Base-by-base conservation (phyloP, 2,888 invertebrate species). In the Drosophila stalkeri region DNA sequence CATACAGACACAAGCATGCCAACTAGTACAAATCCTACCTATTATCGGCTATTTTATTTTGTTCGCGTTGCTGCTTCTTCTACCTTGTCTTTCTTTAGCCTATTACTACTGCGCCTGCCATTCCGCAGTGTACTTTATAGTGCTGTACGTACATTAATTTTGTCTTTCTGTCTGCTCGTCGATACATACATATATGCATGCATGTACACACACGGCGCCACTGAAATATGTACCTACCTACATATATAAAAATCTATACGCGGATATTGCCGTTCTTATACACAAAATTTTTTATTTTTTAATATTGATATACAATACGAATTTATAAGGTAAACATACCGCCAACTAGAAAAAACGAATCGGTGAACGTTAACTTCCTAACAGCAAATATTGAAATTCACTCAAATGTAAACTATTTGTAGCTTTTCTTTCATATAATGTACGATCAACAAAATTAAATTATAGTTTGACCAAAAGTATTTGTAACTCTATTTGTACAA, bases 1-100 rank as follows among this genome's bases (percentile, higher is more conserved):
- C 88, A 43, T 31, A 49, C 46, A 54, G 64, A 23, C 27, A 60
- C 37, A 70, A 76, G 62, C 73, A 57, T 83, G 76, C 77, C 82
- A 82, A 87, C 86, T 81, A 77, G 61, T 63, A 77, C 67, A 79
- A 77, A 77, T 80, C 65, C 49, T 79, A 68, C 70, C 65, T 87
- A 86, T 89, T 89, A 85, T 89, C 80, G 86, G 82, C 85, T 81
- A 85, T 82, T 86, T 85, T 86, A 89, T 86, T 87, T 86, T 86
- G 86, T 84, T 86, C 82, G 56, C 80, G 51, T 61, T 79, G 54
- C 62, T 78, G 74, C 85, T 89, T 80, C 89, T 81, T 88, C 80
- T 81, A 77, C 61, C 64, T 81, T 69, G 61, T 82, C 85, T 80
- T 80, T 79, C 76, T 86, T 88, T 86, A 81, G 77, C 86, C 81